phyloP scores from a whole-genome alignment of 2,888 invertebrate genomes.

The Amphimallon solstitiale region DNA sequence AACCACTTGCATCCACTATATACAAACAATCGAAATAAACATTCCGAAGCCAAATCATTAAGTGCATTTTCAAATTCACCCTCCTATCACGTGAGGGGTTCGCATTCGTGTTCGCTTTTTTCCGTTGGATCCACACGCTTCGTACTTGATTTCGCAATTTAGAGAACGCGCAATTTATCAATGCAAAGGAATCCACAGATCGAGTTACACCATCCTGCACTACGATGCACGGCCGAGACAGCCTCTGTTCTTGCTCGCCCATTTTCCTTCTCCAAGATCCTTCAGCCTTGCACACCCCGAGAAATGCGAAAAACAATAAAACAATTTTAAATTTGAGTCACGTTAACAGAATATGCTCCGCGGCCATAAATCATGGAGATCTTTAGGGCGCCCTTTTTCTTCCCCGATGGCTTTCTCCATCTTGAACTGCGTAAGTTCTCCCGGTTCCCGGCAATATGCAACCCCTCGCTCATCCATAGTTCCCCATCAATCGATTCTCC shows the following conservation, averaged over 20 bases:
- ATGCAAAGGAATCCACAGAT: slow-evolving; percentile 37
- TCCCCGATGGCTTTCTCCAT: slow-evolving; percentile 27
- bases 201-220: slow-evolving; percentile 30
- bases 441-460: slow-evolving; percentile 11
- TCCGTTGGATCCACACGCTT: slow-evolving; percentile 2
- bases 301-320: slow-evolving; percentile 61
- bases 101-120: slow-evolving; percentile 14
- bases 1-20: slow-evolving; percentile 10
- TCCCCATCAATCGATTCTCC: slow-evolving; percentile 50
- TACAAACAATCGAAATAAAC: slow-evolving; percentile 28
- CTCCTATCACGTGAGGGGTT: not conserved
- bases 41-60: slow-evolving; percentile 33
- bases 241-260: not conserved
- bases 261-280: not conserved
- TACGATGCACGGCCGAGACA: not conserved
- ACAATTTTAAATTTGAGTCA: slow-evolving; percentile 62
- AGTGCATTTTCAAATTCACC: slow-evolving; percentile 34
- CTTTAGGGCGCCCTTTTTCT: slow-evolving; percentile 53
- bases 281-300: slow-evolving; percentile 29
- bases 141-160: slow-evolving; percentile 39
- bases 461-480: slow-evolving; percentile 4
- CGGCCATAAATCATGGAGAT: slow-evolving; percentile 61
- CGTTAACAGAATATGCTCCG: slow-evolving; percentile 60
- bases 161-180: slow-evolving; percentile 40
- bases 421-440: slow-evolving; percentile 4